Percentiles rank a stretch among this genome's conserved stretches.
These are phyloP conservation scores for Trichonephila inaurata DNA, from an alignment of 1,140 invertebrate species.

Conservation along the genomic window DNA sequence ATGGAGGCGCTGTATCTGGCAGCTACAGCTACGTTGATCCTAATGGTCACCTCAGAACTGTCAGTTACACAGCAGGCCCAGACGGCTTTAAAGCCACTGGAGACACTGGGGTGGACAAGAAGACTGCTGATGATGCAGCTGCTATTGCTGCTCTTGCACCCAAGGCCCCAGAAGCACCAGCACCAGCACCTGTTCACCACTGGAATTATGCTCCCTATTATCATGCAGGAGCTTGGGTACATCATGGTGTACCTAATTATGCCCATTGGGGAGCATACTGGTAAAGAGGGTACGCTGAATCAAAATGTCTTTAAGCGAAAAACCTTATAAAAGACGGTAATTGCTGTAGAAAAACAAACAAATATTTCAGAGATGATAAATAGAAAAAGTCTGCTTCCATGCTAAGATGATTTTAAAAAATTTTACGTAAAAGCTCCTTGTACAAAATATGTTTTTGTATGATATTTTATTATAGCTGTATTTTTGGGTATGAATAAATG, in stretches of 20 bases:
- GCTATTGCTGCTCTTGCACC: constrained; percentile 76
- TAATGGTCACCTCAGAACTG: constrained; percentile 89
- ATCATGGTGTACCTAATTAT: constrained; percentile 47
- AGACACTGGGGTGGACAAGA: constrained; percentile 77
- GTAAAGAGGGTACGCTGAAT: not conserved
- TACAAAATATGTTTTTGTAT: no score
- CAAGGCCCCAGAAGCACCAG: constrained; percentile 67
- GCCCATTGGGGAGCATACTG: constrained; percentile 60
- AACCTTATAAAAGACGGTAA: not conserved
- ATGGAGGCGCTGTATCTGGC: constrained; percentile 90
- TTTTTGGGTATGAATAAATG: no score
- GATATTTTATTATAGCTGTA: no score
- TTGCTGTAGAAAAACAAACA: not conserved
- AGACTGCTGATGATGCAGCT: constrained; percentile 77
- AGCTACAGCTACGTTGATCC: constrained; percentile 92
- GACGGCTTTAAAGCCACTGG: constrained; percentile 81
- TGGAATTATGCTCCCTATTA: constrained; percentile 57
- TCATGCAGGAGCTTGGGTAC: constrained; percentile 1
- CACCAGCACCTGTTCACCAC: constrained; percentile 43
- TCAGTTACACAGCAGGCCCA: constrained; percentile 89
- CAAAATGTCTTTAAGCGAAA: not conserved
- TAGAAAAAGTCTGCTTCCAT: not conserved
- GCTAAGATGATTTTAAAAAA: no score
- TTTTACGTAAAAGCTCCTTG: no score
- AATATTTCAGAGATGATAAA: not conserved